A percentile compares a stretch with the other conserved stretches of the same genome.
Evolutionary conservation across 2,797 vertebrate genomes (phyloP).

Genomic region (Rhinoraja longicauda): DNA sequence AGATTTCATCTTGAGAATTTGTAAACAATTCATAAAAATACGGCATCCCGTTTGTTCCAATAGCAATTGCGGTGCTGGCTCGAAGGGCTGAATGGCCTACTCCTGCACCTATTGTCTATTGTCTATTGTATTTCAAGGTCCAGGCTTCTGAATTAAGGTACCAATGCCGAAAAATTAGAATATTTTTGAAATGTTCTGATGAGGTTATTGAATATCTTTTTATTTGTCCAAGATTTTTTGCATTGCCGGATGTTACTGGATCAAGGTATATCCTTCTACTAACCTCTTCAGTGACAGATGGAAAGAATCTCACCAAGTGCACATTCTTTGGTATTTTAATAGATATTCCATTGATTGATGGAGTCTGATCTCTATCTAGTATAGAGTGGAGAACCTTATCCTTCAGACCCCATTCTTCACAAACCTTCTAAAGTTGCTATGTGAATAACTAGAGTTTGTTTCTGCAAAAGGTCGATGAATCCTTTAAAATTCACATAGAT

Average conservation of each 20-base stretch:
- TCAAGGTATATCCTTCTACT: not conserved
- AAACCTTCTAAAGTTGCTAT: not conserved
- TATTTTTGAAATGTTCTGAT: not conserved
- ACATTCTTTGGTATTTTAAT: slow-evolving; percentile 22
- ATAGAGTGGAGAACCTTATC: not conserved
- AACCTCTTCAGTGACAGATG: not conserved
- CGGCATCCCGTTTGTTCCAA: not conserved
- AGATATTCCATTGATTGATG: not conserved
- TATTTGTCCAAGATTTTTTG: not conserved
- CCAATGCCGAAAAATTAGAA: not conserved
- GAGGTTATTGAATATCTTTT: not conserved
- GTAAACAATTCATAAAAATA: not conserved
- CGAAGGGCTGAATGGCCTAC: too few species aligned
- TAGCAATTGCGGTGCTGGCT: too few species aligned
- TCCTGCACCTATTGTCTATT: too few species aligned
- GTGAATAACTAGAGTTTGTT: slow-evolving; percentile 23
- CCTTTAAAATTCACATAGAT: not conserved
- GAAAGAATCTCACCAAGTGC: not conserved
- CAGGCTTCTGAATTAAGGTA: not conserved
- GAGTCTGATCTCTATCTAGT: slow-evolving; percentile 20
- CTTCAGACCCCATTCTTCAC: slow-evolving; percentile 25
- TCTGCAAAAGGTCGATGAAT: slow-evolving; percentile 7
- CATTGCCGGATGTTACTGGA: not conserved
- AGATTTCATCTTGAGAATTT: not conserved
- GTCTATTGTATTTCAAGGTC: not conserved